Percentiles rank a stretch among this genome's conserved stretches.
Evolutionary conservation across 2,113 vertebrate genomes (phyloP).

Genomic region (Mesoclemmys tuberculata): DNA sequence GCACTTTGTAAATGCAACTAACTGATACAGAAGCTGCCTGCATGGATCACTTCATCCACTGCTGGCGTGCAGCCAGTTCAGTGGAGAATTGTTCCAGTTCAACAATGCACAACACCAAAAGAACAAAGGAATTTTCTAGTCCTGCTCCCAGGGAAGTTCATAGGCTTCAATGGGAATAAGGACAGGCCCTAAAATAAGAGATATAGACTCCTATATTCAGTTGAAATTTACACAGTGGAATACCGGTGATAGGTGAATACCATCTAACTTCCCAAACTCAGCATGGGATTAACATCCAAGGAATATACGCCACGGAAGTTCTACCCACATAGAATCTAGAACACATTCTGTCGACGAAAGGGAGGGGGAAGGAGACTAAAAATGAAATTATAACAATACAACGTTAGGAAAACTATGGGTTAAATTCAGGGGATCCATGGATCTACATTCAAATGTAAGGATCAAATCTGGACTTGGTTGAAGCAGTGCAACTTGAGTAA

Average conservation of each 20-base stretch:
- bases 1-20: background rate
- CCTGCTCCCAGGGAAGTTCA: background rate
- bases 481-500: background rate
- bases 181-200: background rate
- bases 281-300: background rate
- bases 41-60: rapidly evolving
- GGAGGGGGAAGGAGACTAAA: background rate
- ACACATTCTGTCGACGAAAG: background rate
- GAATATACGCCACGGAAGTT: background rate
- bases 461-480: background rate
- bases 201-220: background rate
- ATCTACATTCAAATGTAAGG: background rate
- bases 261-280: background rate
- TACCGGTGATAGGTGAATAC: background rate
- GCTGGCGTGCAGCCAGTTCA: background rate
- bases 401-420: background rate
- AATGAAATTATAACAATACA: background rate
- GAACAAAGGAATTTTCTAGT: rapidly evolving
- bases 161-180: rapidly evolving
- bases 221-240: background rate
- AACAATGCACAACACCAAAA: background rate
- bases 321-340: background rate
- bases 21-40: rapidly evolving
- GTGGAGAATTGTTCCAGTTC: rapidly evolving
- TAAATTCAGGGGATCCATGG: background rate